These are phyloP conservation scores for Penaeus monodon DNA, from an alignment of 2,888 invertebrate genomes.

Conservation along the genomic window DNA sequence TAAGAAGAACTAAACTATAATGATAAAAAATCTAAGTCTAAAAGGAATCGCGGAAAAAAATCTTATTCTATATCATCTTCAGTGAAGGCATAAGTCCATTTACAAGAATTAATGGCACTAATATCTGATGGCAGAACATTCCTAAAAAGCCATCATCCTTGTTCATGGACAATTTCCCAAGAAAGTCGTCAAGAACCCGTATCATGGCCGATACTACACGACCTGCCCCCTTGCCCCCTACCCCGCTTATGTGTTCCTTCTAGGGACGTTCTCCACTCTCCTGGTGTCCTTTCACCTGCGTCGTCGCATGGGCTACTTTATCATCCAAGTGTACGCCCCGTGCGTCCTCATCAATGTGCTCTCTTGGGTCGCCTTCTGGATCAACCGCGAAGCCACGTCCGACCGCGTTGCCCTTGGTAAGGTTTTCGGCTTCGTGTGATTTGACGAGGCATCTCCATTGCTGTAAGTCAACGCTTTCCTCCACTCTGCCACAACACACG, in stretches of 20 bases:
- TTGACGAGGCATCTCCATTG: no score
- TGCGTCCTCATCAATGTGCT: constrained; percentile 72
- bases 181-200: background rate
- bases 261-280: constrained; percentile 69
- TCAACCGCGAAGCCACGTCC: constrained; percentile 86
- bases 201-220: background rate
- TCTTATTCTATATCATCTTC: no score
- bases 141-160: no score
- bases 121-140: no score
- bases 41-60: no score
- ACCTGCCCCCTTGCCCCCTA: background rate
- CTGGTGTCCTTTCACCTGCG: constrained; percentile 83
- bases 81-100: no score
- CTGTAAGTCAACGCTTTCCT: no score
- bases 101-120: no score
- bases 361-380: constrained; percentile 84
- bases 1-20: no score
- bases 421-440: background rate
- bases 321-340: constrained; percentile 74
- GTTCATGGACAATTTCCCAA: no score
- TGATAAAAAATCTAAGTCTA: no score
- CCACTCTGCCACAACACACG: no score
- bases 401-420: constrained; percentile 84
- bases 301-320: constrained; percentile 83
- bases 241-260: background rate